These are phyloP conservation scores for Sinhomidia bicolor DNA, from an alignment of 2,888 invertebrate genomes.

Conservation along the genomic window DNA sequence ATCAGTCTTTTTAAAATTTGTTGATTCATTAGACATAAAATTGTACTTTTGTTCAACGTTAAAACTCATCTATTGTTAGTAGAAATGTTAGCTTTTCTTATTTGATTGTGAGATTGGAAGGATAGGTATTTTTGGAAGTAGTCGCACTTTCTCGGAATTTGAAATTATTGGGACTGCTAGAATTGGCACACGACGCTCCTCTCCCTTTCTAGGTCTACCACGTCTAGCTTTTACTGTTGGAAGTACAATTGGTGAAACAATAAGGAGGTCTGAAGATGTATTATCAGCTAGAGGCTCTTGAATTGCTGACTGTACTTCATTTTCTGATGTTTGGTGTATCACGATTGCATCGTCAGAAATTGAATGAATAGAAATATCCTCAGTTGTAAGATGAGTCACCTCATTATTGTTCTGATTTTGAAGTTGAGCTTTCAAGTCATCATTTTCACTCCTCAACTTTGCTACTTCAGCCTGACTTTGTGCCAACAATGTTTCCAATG, in stretches of 20 bases:
- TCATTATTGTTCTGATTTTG: conserved; percentile 54
- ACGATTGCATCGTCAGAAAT: conserved; percentile 3
- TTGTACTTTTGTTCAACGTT: no score
- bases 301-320: neutral
- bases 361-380: neutral
- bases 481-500: conserved; percentile 68
- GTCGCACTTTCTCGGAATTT: conserved; percentile 27
- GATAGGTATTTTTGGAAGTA: conserved; percentile 59
- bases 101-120: conserved; percentile 42
- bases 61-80: no score
- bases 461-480: conserved; percentile 73
- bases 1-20: no score
- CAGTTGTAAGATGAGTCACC: neutral
- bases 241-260: conserved; percentile 67
- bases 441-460: conserved; percentile 72
- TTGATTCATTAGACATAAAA: no score
- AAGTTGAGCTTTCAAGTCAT: conserved; percentile 71
- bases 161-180: conserved; percentile 54
- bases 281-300: conserved; percentile 54
- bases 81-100: no score
- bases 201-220: conserved; percentile 78
- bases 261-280: conserved; percentile 16
- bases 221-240: conserved; percentile 72
- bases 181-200: conserved; percentile 74
- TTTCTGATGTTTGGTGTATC: neutral